Evolutionary conservation across 2,797 vertebrate genomes (phyloP).

Genomic region (Perodicticus potto): DNA sequence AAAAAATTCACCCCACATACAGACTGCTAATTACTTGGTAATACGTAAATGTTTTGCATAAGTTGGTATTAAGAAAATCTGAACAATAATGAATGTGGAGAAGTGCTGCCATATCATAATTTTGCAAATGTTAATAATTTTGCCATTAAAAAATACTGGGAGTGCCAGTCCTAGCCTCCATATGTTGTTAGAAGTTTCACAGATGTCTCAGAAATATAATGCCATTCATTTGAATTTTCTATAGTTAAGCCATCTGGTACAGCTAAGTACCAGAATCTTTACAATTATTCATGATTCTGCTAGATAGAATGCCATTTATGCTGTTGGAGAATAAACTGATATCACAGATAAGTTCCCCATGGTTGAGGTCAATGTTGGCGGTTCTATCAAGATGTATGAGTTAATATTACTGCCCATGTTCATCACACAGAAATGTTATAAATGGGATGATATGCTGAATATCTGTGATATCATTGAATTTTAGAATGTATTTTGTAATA

Average conservation of each 20-base stretch:
- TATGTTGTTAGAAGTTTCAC: slow-evolving; percentile 70
- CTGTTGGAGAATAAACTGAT: background rate
- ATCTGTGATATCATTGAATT: background rate
- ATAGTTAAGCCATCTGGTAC: slow-evolving; percentile 76
- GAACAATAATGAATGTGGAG: slow-evolving; percentile 12
- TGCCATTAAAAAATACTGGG: slow-evolving; percentile 70
- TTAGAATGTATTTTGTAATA: background rate
- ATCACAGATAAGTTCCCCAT: background rate
- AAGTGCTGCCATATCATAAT: background rate
- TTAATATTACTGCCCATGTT: background rate
- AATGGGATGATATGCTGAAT: background rate
- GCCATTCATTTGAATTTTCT: slow-evolving; percentile 69
- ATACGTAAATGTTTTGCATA: slow-evolving; percentile 40
- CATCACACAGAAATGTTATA: background rate
- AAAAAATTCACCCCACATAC: background rate
- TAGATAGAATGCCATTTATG: slow-evolving; percentile 40
- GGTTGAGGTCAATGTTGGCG: background rate
- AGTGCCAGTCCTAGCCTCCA: slow-evolving; percentile 55
- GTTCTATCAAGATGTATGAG: background rate
- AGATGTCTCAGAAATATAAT: slow-evolving; percentile 73
- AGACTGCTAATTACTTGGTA: background rate
- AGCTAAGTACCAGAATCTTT: slow-evolving; percentile 59
- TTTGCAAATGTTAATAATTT: slow-evolving; percentile 74
- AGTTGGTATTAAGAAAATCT: slow-evolving; percentile 42
- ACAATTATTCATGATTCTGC: slow-evolving; percentile 63